Evolutionary conservation across 2,888 invertebrate genomes (phyloP).

Genomic region (Drosophila neonasuta): DNA sequence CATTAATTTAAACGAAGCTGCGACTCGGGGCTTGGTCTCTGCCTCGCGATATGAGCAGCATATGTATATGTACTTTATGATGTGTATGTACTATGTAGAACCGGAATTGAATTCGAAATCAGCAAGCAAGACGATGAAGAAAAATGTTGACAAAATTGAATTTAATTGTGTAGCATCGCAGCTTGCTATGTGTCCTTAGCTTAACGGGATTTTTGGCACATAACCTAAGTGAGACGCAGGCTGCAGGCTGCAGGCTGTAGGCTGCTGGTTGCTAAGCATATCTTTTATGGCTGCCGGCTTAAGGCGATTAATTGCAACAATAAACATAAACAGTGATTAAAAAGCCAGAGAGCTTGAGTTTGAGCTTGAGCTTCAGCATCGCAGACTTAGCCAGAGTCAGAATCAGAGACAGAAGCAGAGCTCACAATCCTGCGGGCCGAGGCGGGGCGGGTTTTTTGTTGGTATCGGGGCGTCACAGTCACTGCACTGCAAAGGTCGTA

Average conservation of each 20-base stretch:
- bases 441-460: not conserved
- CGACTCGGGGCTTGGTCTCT: slow-evolving; percentile 48
- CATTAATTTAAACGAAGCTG: slow-evolving; percentile 59
- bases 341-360: slow-evolving; percentile 10
- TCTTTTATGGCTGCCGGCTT: slow-evolving; percentile 32
- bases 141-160: slow-evolving; percentile 67
- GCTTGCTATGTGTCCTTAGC: slow-evolving; percentile 31
- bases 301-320: slow-evolving; percentile 61
- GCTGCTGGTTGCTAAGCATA: slow-evolving; percentile 44
- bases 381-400: not conserved
- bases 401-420: not conserved
- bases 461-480: slow-evolving; percentile 43
- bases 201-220: slow-evolving; percentile 46
- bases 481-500: slow-evolving; percentile 72
- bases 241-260: not conserved
- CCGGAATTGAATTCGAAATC: slow-evolving; percentile 55
- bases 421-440: slow-evolving; percentile 1
- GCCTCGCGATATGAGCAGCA: slow-evolving; percentile 26
- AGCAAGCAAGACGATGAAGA: slow-evolving; percentile 34
- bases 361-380: not conserved
- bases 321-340: slow-evolving; percentile 71
- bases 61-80: slow-evolving; percentile 4
- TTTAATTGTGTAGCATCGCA: slow-evolving; percentile 62
- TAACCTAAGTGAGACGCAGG: slow-evolving; percentile 4
- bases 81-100: slow-evolving; percentile 34